phyloP scores from a whole-genome alignment of 2,113 vertebrate genomes.

The Emydocephalus ijimae region DNA sequence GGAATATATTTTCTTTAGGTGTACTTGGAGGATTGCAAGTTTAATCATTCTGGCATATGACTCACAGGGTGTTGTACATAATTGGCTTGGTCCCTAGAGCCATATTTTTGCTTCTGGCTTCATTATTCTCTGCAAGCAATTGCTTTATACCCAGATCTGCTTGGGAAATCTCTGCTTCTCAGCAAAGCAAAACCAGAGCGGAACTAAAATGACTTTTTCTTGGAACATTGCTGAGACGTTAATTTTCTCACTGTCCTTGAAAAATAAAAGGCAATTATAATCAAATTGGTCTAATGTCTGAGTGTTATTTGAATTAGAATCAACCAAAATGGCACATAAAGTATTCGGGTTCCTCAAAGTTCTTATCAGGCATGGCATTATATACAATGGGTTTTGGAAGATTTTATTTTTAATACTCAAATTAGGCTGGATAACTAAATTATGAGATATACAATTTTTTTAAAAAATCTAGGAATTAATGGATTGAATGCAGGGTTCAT shows the following conservation, averaged over 20 bases:
- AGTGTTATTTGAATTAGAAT: neutral
- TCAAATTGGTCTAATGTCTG: neutral
- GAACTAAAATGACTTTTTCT: neutral
- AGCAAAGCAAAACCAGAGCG: neutral
- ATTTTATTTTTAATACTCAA: neutral
- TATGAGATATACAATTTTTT: neutral
- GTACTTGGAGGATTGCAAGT: neutral
- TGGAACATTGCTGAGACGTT: neutral
- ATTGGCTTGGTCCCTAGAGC: neutral
- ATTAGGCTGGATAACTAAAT: neutral
- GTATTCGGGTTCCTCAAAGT: neutral
- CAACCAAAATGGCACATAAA: neutral
- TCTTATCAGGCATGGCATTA: neutral
- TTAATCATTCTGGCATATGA: neutral
- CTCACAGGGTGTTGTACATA: neutral
- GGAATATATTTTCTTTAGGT: neutral
- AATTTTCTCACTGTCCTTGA: neutral
- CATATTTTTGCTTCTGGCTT: neutral
- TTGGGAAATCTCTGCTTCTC: neutral
- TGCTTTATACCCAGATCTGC: neutral
- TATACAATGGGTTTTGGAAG: neutral
- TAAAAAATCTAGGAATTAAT: neutral
- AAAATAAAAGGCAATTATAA: neutral
- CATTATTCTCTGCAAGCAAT: neutral
- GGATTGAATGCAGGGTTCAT: neutral